These are phyloP conservation scores for Tipula helvola DNA, from an alignment of 2,888 invertebrate species.

Conservation along the genomic window DNA sequence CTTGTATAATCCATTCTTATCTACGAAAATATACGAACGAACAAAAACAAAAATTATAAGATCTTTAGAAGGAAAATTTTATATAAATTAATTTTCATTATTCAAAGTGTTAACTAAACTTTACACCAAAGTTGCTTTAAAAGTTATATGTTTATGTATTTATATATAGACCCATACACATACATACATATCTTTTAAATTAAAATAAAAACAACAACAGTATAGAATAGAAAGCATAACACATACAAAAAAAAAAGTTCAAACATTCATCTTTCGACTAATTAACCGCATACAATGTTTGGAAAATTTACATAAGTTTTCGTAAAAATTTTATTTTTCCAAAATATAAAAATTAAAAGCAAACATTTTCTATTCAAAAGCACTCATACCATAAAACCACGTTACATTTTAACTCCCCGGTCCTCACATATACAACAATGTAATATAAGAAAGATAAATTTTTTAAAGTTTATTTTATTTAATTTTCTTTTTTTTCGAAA, in stretches of 20 bases:
- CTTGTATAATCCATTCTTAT: background rate
- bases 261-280: conserved; percentile 15
- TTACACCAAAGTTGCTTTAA: background rate
- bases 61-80: background rate
- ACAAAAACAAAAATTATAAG: background rate
- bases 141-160: no score
- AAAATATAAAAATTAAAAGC: background rate
- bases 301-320: conserved; percentile 11
- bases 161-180: background rate
- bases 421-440: background rate
- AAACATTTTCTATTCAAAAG: background rate
- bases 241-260: conserved; percentile 11
- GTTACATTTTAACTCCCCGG: background rate
- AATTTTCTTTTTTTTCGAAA: background rate
- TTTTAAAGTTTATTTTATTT: background rate
- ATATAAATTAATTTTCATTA: conserved; percentile 4
- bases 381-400: background rate
- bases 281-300: conserved; percentile 14
- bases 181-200: background rate
- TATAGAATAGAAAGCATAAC: background rate
- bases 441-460: conserved; percentile 4
- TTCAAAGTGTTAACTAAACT: background rate
- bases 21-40: background rate
- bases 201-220: background rate
- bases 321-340: background rate